Conservation (phyloP, 2,797 vertebrate species). For the Antennarius maculatus region DNA sequence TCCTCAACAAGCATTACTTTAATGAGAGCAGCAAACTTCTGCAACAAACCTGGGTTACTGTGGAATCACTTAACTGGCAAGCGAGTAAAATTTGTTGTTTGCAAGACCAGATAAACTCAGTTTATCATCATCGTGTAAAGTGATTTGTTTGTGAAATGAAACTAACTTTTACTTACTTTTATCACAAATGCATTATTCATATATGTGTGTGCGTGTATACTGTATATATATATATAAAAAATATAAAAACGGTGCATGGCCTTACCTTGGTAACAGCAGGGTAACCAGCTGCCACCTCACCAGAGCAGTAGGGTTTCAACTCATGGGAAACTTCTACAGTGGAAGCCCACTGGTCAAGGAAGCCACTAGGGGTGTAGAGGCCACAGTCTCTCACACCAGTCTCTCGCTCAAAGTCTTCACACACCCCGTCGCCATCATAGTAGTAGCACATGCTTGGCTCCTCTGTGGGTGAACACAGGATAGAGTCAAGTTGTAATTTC, state of each 20-base stretch:
- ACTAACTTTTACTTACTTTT: too few relatives aligned
- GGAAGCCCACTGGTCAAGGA: slow-evolving; percentile 96
- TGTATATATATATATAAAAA: too few relatives aligned
- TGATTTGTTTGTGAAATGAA: neutral
- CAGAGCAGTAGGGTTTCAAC: slow-evolving; percentile 91
- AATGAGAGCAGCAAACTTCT: slow-evolving; percentile 58
- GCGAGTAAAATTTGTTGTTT: slow-evolving; percentile 11
- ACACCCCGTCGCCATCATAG: slow-evolving; percentile 95
- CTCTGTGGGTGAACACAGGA: slow-evolving; percentile 76
- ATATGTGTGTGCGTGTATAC: too few relatives aligned
- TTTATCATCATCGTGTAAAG: slow-evolving; percentile 12
- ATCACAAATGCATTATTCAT: too few relatives aligned
- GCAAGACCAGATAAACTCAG: neutral
- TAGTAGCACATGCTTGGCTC: slow-evolving; percentile 97
- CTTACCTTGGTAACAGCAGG: slow-evolving; percentile 95
- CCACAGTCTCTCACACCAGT: slow-evolving; percentile 96
- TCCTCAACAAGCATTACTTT: slow-evolving; percentile 64
- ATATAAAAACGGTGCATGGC: too few relatives aligned
- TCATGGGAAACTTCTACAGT: slow-evolving; percentile 91
- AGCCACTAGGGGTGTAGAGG: slow-evolving; percentile 94
- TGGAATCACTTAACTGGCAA: slow-evolving; percentile 31
- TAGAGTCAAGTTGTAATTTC: neutral
- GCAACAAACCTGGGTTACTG: slow-evolving; percentile 20
- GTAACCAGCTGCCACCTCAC: slow-evolving; percentile 92
- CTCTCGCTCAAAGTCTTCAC: slow-evolving; percentile 96